Evolutionary conservation across 2,888 invertebrate species (phyloP).

Genomic region (Agrotis puta): DNA sequence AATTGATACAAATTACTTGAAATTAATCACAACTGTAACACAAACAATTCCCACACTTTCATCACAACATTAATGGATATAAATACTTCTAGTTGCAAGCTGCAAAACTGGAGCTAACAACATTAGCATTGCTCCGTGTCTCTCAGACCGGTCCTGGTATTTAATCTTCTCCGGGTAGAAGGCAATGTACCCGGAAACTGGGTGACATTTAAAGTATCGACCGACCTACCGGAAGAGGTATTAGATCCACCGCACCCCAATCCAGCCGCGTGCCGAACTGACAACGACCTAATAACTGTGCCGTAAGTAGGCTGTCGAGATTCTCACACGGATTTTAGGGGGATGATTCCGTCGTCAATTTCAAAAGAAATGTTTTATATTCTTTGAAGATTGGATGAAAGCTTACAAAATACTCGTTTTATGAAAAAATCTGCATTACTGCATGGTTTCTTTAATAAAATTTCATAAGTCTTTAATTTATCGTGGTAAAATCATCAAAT

Average conservation of each 20-base stretch:
- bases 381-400: conserved; percentile 1
- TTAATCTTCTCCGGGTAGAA: conserved; percentile 72
- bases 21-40: not conserved
- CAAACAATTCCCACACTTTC: conserved; percentile 37
- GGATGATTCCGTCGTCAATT: conserved; percentile 18
- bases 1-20: not conserved
- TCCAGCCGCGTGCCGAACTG: conserved; percentile 53
- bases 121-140: conserved; percentile 62
- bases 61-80: conserved; percentile 31
- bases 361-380: conserved; percentile 29
- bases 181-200: conserved; percentile 78
- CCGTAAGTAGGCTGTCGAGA: conserved; percentile 50
- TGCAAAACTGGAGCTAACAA: conserved; percentile 67
- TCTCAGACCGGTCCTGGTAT: conserved; percentile 71
- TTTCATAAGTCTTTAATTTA: too few relatives aligned
- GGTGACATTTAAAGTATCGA: conserved; percentile 85
- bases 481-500: too few relatives aligned
- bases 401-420: conserved; percentile 12
- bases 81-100: conserved; percentile 42
- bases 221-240: conserved; percentile 73
- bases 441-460: too few relatives aligned
- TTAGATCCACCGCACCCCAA: conserved; percentile 71
- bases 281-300: conserved; percentile 60
- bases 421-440: conserved; percentile 3
- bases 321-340: conserved; percentile 32